Evolutionary conservation across 1,140 invertebrate species (phyloP).

Genomic region (Anastrepha ludens): DNA sequence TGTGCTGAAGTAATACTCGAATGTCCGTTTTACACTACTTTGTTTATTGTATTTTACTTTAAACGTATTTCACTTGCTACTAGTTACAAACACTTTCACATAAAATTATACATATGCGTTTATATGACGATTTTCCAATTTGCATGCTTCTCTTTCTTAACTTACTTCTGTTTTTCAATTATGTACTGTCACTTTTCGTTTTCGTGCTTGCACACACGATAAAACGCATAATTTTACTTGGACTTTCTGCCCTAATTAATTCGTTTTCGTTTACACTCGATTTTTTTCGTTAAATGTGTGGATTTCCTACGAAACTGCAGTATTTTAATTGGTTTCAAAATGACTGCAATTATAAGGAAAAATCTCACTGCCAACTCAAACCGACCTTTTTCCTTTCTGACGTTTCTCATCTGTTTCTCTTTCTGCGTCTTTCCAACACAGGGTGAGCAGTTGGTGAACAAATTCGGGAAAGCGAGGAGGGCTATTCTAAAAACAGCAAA

Average conservation of each 20-base stretch:
- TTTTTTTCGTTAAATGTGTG: slow-evolving; percentile 9
- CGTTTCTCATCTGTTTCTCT: slow-evolving; percentile 23
- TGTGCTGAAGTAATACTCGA: no score
- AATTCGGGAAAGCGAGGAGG: no score
- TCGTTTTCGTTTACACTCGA: slow-evolving; percentile 26
- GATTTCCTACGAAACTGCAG: neutral
- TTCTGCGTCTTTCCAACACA: neutral
- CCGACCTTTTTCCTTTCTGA: neutral
- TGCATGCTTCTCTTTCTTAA: neutral
- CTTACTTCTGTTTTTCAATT: slow-evolving; percentile 38
- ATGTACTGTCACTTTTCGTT: neutral
- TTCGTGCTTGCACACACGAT: neutral
- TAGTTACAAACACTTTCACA: neutral
- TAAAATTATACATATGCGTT: neutral
- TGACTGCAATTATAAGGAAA: neutral
- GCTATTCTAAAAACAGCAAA: no score
- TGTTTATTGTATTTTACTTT: no score
- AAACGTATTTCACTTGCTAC: no score
- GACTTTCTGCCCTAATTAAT: no score
- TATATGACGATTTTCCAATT: neutral
- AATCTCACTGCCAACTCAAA: slow-evolving; percentile 22
- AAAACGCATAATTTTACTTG: slow-evolving; percentile 22
- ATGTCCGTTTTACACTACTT: no score
- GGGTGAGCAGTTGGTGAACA: neutral
- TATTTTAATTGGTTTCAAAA: neutral